phyloP scores from a whole-genome alignment of 2,113 vertebrate species.

The Amblyopsis rosae region DNA sequence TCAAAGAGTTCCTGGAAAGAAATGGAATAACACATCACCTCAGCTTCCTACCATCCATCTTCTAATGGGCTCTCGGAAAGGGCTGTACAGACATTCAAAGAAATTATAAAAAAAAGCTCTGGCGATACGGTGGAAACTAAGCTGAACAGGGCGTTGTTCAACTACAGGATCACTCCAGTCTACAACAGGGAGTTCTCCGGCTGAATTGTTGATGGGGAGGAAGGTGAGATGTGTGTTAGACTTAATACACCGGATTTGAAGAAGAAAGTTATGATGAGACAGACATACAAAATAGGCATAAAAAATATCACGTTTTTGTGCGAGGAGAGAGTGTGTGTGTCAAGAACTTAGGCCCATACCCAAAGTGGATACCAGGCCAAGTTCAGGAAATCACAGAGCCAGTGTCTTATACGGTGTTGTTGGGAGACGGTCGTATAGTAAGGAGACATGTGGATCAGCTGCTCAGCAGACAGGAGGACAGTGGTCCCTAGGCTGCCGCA shows the following conservation, averaged over 20 bases:
- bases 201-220: too few relatives aligned
- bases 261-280: not conserved
- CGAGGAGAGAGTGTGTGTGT: constrained; percentile 1
- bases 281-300: not conserved
- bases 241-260: not conserved
- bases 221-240: not conserved
- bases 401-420: constrained; percentile 19
- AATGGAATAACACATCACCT: constrained; percentile 18
- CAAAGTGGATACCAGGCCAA: constrained; percentile 19
- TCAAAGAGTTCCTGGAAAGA: constrained; percentile 4
- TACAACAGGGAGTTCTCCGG: not conserved
- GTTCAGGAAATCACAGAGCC: constrained; percentile 7
- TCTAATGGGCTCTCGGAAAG: not conserved
- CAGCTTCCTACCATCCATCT: not conserved
- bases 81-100: too few relatives aligned
- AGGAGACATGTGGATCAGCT: constrained; percentile 13
- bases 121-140: too few relatives aligned
- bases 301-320: not conserved
- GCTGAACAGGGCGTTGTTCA: constrained; percentile 16
- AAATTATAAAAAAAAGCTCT: too few relatives aligned
- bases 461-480: too few relatives aligned
- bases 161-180: constrained; percentile 30
- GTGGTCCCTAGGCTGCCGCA: too few relatives aligned
- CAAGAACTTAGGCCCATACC: constrained; percentile 24
- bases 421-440: constrained; percentile 9